Conservation (phyloP, 2,888 invertebrate species). For the Azorinus chamasolen region DNA sequence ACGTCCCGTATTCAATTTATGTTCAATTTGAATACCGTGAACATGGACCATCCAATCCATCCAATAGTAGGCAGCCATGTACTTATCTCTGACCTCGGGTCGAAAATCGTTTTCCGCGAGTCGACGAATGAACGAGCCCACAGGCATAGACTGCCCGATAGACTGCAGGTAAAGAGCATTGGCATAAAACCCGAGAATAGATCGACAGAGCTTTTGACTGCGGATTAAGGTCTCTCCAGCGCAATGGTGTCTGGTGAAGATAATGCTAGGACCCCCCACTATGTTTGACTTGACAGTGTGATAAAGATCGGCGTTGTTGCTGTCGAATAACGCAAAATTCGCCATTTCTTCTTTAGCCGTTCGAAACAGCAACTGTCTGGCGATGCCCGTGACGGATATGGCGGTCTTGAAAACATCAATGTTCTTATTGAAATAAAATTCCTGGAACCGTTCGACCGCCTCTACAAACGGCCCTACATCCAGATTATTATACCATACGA, state of each 20-base stretch:
- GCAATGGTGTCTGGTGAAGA: constrained; percentile 40
- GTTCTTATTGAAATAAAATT: constrained; percentile 53
- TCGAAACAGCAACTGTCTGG: constrained; percentile 11
- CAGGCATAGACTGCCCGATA: constrained; percentile 30
- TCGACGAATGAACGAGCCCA: background rate
- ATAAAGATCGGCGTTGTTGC: constrained; percentile 47
- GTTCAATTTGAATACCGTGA: too few species aligned
- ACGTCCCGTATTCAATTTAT: background rate
- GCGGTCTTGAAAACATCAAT: constrained; percentile 64
- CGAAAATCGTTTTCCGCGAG: background rate
- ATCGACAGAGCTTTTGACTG: constrained; percentile 11
- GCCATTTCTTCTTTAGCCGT: constrained; percentile 11
- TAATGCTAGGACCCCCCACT: constrained; percentile 45
- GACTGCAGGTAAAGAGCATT: constrained; percentile 54
- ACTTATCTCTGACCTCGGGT: too few species aligned
- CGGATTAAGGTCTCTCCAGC: constrained; percentile 29
- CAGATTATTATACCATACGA: constrained; percentile 64
- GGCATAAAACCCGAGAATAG: constrained; percentile 56
- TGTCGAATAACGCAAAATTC: constrained; percentile 49
- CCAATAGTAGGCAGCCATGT: too few species aligned
- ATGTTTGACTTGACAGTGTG: constrained; percentile 49
- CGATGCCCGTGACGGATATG: constrained; percentile 59
- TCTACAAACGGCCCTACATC: constrained; percentile 59
- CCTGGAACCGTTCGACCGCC: constrained; percentile 50
- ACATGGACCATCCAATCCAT: too few species aligned